Conservation (phyloP, 2,888 invertebrate species). For the Dendrolimus houi region DNA sequence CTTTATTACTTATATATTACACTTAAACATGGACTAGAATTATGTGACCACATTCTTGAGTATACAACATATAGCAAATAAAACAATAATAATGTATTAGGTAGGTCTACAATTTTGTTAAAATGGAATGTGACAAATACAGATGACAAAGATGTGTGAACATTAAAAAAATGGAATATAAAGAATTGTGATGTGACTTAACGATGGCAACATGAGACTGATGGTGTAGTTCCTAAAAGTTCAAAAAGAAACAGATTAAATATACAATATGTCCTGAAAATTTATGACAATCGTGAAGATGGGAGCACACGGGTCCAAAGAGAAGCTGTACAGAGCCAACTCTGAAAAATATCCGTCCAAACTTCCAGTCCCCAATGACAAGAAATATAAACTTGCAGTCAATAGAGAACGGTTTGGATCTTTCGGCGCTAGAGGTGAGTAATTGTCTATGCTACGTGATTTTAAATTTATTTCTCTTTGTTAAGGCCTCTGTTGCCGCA, state of each 20-base stretch:
- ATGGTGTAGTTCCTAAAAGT: constrained; percentile 36
- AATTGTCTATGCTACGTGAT: too few species aligned
- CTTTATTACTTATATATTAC: too few species aligned
- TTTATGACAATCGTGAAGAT: constrained; percentile 71
- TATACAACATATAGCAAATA: background rate
- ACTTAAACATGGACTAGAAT: constrained; percentile 10
- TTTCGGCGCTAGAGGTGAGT: constrained; percentile 81
- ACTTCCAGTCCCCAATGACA: constrained; percentile 72
- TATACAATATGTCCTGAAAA: constrained; percentile 40
- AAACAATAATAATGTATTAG: background rate
- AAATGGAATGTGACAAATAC: constrained; percentile 9
- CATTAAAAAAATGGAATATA: constrained; percentile 15
- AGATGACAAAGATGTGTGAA: constrained; percentile 24
- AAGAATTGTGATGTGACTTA: constrained; percentile 40
- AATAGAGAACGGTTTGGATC: constrained; percentile 82
- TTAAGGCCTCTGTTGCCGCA: too few species aligned
- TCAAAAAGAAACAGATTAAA: constrained; percentile 16
- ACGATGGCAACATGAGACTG: constrained; percentile 25
- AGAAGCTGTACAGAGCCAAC: constrained; percentile 80
- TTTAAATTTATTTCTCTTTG: too few species aligned
- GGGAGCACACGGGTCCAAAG: constrained; percentile 87
- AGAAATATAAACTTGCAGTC: constrained; percentile 77
- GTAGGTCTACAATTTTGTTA: background rate
- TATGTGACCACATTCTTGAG: constrained; percentile 27
- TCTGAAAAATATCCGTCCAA: constrained; percentile 78